Evolutionary conservation across 2,797 vertebrate genomes (phyloP).

Genomic region (Syncerus caffer): DNA sequence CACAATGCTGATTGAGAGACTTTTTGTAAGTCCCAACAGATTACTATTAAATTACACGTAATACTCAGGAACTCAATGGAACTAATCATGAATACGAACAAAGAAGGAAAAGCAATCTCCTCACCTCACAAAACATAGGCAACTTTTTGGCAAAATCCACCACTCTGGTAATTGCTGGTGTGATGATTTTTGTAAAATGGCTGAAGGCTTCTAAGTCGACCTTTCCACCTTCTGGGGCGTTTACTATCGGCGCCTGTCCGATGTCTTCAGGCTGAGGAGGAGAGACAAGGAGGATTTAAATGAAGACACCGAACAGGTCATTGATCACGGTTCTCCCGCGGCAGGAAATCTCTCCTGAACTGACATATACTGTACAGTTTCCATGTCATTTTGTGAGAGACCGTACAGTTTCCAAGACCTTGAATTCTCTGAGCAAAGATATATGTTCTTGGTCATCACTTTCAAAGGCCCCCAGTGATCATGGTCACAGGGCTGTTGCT

Average conservation of each 20-base stretch:
- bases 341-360: not conserved
- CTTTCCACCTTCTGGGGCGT: constrained; percentile 95
- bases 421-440: not conserved
- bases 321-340: rapidly evolving
- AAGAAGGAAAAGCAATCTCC: constrained; percentile 56
- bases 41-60: not conserved
- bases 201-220: constrained; percentile 99
- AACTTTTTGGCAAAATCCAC: constrained; percentile 99
- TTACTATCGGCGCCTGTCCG: constrained; percentile 94
- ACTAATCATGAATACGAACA: not conserved
- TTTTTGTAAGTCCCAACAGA: not conserved
- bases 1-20: not conserved
- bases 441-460: not conserved
- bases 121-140: constrained; percentile 99
- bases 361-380: not conserved
- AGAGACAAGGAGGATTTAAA: constrained; percentile 90
- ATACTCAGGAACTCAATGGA: not conserved
- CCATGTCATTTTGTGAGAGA: not conserved
- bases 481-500: not conserved
- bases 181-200: constrained; percentile 99
- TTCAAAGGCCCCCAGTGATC: not conserved
- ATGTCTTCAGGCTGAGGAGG: constrained; percentile 96
- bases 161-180: constrained; percentile 99
- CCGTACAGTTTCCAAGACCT: not conserved
- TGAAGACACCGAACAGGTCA: not conserved